phyloP scores from a whole-genome alignment of 2,797 vertebrate species.

The Pseudochirops cupreus region DNA sequence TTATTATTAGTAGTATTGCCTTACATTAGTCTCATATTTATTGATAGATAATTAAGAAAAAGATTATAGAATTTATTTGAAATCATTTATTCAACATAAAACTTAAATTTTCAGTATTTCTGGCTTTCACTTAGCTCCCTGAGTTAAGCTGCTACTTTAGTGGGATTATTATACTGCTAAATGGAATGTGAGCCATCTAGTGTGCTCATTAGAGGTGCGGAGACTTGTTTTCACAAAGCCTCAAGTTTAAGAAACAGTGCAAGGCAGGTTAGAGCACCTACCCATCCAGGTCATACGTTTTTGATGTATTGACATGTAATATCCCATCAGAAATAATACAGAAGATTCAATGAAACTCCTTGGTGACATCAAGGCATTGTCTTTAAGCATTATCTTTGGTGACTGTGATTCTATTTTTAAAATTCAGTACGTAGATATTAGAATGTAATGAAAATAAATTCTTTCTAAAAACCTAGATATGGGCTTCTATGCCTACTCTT shows the following conservation, averaged over 20 bases:
- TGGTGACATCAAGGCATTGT: conserved; percentile 44
- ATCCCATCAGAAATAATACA: conserved; percentile 44
- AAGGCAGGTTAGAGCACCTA: conserved; percentile 31
- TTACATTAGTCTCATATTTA: neutral
- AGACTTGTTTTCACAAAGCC: conserved; percentile 53
- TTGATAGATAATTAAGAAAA: neutral
- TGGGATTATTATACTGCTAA: conserved; percentile 48
- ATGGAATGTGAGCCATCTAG: conserved; percentile 72
- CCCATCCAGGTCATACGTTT: neutral
- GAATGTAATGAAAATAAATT: conserved; percentile 21
- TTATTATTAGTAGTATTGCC: conserved; percentile 18
- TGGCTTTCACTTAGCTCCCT: conserved; percentile 28
- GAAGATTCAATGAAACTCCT: conserved; percentile 22
- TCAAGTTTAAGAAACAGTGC: conserved; percentile 24
- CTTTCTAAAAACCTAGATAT: conserved; percentile 43
- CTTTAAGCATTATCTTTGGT: conserved; percentile 40
- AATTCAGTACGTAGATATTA: conserved; percentile 48
- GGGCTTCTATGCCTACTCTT: neutral
- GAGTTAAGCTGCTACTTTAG: conserved; percentile 2
- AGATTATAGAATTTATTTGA: conserved; percentile 18
- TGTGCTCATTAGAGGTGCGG: conserved; percentile 68
- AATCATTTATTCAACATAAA: conserved; percentile 11
- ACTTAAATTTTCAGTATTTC: conserved; percentile 19
- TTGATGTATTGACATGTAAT: neutral
- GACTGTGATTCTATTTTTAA: conserved; percentile 49